Evolutionary conservation across 2,888 invertebrate genomes (phyloP).

Genomic region (Bruchidius siliquastri): DNA sequence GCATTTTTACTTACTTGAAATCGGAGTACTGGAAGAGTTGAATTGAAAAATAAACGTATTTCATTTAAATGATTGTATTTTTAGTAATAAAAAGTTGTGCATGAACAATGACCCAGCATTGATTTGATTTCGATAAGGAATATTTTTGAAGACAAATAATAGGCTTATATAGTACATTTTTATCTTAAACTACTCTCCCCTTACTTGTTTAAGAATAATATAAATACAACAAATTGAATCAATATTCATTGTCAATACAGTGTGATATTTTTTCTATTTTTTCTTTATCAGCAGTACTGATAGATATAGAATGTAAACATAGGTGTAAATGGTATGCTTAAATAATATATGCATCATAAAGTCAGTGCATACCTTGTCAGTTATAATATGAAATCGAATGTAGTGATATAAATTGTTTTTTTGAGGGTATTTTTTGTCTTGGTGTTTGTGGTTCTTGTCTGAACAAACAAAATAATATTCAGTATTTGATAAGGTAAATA

Average conservation of each 20-base stretch:
- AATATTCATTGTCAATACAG: no score
- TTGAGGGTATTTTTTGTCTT: not conserved
- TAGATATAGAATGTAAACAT: not conserved
- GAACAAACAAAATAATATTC: not conserved
- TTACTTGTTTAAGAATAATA: not conserved
- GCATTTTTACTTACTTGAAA: no score
- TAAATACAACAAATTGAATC: not conserved
- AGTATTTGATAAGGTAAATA: not conserved
- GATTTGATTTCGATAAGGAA: no score
- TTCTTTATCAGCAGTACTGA: not conserved
- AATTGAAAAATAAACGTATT: no score
- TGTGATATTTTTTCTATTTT: no score
- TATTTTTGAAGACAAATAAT: no score
- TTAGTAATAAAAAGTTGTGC: no score
- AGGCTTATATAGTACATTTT: no score
- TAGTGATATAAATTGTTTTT: not conserved
- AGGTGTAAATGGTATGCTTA: not conserved
- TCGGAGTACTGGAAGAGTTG: no score
- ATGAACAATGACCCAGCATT: no score
- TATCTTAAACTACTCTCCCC: no score
- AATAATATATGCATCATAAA: not conserved
- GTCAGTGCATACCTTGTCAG: not conserved
- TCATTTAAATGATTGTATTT: no score
- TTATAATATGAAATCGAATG: not conserved
- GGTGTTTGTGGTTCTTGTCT: not conserved